A percentile compares a stretch with the other conserved stretches of the same genome.
Evolutionary conservation across 2,797 vertebrate genomes (phyloP).

Genomic region (Psittacula echo): DNA sequence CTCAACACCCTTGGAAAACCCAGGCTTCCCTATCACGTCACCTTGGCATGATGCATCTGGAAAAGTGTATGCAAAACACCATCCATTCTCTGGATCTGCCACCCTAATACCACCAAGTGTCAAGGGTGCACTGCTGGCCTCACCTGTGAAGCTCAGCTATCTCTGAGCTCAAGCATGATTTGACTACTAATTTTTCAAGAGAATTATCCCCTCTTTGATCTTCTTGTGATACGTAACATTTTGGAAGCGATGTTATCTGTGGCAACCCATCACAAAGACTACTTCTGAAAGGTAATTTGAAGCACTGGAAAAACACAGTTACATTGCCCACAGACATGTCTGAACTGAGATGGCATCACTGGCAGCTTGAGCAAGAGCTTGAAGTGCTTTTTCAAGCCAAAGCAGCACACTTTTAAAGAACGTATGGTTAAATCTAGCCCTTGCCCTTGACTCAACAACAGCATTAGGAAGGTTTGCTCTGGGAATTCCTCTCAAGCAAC

Average conservation of each 20-base stretch:
- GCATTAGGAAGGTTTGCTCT: background rate
- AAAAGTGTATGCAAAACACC: background rate
- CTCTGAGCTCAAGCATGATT: background rate
- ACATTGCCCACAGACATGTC: background rate
- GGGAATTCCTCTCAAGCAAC: background rate
- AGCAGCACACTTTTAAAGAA: background rate
- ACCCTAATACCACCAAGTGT: background rate
- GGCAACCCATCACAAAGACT: background rate
- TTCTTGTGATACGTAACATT: background rate
- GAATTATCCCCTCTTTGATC: background rate
- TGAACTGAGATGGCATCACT: background rate
- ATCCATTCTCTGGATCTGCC: background rate
- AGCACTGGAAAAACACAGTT: background rate
- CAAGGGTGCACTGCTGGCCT: background rate
- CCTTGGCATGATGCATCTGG: background rate
- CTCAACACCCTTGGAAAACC: background rate
- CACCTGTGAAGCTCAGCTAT: background rate
- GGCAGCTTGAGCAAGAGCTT: background rate
- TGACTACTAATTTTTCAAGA: background rate
- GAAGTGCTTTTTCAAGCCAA: background rate
- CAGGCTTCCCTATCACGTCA: accelerated
- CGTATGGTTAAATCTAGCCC: background rate
- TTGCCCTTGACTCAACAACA: background rate
- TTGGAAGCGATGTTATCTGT: background rate
- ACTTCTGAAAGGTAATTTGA: background rate